Evolutionary conservation across 2,797 vertebrate genomes (phyloP), one percentile per base, ranked within the genome.

Genomic region (Schizothorax lantsangensis): DNA sequence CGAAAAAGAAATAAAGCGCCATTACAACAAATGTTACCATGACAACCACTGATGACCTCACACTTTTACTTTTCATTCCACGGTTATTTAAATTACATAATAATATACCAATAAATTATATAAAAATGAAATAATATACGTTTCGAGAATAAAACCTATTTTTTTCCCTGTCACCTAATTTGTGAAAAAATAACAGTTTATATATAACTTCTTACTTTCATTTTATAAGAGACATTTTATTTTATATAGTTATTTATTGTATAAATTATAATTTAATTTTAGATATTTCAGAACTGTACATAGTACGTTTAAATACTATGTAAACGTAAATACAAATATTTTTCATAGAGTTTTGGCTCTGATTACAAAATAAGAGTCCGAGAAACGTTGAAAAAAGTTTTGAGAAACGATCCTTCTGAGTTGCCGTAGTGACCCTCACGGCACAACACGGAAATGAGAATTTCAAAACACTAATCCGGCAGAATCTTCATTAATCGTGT

Each of bases 371-470:
- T 83, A 47, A 68, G 9, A 73, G 69, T 26, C 38, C 3, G 10
- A 43, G 45, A 78, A 47, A 38, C n/a, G 17, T 68, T 73, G 2
- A 40, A 4, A 17, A n/a, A 3, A 0, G 30, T 66, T 30, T 40
- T 33, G 40, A 2, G 64, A 8, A 68, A 7, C 19, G 81, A 12
- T 69, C 19, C 75, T 21, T 19, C 15, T 33, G n/a, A 12, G 30
- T 64, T 79, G 36, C 88, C 87, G 90, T 90, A 78, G 57, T 30
- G 40, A 17, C 52, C 8, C 15, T 23, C 79, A 1, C 4, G 49
- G 57, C 83, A 79, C 17, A 87, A 88, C 79, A 52, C 87, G 90
- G 90, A 90, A 90, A 30, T 87, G 47, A 74, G 9, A 15, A 15
- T 84, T 88, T 88, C 21, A 88, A 87, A 81, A 81, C n/a, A 64